These are phyloP conservation scores for Pollenia amentaria DNA, from an alignment of 2,888 invertebrate genomes.

Conservation along the genomic window DNA sequence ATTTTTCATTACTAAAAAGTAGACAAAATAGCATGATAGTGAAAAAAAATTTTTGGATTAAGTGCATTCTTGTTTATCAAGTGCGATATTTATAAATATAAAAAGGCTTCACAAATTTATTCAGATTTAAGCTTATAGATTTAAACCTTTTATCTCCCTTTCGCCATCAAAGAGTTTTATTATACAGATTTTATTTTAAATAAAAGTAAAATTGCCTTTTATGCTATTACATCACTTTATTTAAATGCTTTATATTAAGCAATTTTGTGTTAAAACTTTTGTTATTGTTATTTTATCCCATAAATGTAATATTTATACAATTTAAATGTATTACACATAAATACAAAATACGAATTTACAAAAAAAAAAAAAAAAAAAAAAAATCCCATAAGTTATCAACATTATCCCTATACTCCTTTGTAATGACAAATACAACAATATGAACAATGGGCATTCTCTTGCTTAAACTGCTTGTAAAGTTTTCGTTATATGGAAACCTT, in stretches of 20 bases:
- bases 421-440: conserved; percentile 26
- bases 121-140: no score
- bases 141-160: no score
- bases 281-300: conserved; percentile 29
- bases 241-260: conserved; percentile 5
- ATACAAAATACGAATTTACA: background rate
- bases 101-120: no score
- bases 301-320: conserved; percentile 36
- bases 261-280: conserved; percentile 17
- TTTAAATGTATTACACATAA: conserved; percentile 21
- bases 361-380: background rate
- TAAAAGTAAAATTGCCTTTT: background rate
- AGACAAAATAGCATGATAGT: no score
- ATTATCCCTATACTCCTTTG: background rate
- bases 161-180: no score
- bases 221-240: background rate
- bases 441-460: conserved; percentile 46
- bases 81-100: no score
- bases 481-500: conserved; percentile 54
- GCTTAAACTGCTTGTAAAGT: conserved; percentile 44
- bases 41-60: no score
- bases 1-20: no score
- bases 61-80: no score
- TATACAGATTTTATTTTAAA: background rate
- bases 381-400: conserved; percentile 19